Evolutionary conservation across 2,113 vertebrate genomes (phyloP).

Genomic region (Paramormyrops kingsleyae): DNA sequence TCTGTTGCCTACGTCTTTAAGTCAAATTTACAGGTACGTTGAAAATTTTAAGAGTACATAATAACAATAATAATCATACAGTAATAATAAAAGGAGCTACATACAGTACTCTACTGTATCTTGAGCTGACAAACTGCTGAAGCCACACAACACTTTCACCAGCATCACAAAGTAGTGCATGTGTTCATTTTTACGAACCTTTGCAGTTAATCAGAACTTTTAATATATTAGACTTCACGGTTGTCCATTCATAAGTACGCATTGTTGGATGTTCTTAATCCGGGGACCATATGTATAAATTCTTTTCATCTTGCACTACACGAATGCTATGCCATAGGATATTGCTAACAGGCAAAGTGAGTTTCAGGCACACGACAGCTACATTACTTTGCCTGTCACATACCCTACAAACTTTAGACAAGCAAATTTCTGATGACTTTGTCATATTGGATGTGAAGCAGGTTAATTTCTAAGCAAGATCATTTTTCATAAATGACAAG

Average conservation of each 20-base stretch:
- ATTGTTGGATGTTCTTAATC: background rate
- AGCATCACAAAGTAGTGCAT: background rate
- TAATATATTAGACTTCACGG: background rate
- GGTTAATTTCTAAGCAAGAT: constrained; percentile 37
- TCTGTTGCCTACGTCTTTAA: background rate
- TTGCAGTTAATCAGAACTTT: background rate
- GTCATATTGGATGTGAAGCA: constrained; percentile 39
- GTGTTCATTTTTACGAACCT: background rate
- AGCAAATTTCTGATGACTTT: constrained; percentile 28
- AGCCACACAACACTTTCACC: background rate
- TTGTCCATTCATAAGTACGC: background rate
- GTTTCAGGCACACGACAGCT: background rate
- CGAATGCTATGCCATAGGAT: background rate
- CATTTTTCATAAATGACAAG: constrained; percentile 37
- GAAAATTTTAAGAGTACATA: background rate
- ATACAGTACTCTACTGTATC: background rate
- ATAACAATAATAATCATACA: background rate
- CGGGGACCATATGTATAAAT: background rate
- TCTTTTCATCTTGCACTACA: background rate
- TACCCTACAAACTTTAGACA: constrained; percentile 12
- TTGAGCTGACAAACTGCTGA: background rate
- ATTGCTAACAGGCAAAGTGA: background rate
- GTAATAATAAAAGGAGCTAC: background rate
- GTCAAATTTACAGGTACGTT: background rate
- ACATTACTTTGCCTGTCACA: background rate